These are phyloP conservation scores for Macrophya alboannulata DNA, from an alignment of 2,888 invertebrate species.

Conservation along the genomic window DNA sequence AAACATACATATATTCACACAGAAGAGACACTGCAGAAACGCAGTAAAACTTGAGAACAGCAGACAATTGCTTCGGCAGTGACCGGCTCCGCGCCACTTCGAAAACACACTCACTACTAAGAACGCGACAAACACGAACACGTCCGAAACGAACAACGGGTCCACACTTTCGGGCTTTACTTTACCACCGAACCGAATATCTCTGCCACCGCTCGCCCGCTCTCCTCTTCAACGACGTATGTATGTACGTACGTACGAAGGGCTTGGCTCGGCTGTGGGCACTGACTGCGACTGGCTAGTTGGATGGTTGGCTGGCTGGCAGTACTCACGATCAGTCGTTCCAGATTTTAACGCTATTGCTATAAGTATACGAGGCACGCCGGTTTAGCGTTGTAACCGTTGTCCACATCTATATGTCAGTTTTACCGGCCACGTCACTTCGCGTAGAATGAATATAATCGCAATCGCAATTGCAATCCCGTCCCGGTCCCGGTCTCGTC, in stretches of 20 bases:
- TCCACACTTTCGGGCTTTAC: constrained; percentile 40
- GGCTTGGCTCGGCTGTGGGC: constrained; percentile 27
- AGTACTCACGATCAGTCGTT: constrained; percentile 37
- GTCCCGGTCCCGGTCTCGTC: background rate
- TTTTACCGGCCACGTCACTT: constrained; percentile 40
- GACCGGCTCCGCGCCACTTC: constrained; percentile 31
- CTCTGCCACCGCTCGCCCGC: constrained; percentile 24
- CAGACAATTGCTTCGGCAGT: background rate
- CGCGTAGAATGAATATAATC: background rate
- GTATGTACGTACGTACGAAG: constrained; percentile 14
- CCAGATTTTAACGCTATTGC: constrained; percentile 50
- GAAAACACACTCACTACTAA: constrained; percentile 39
- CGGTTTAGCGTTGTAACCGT: constrained; percentile 42
- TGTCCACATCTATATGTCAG: constrained; percentile 40
- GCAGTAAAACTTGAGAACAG: background rate
- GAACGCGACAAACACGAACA: constrained; percentile 22
- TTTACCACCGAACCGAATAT: constrained; percentile 50
- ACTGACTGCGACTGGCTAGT: constrained; percentile 16
- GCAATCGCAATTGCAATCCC: background rate
- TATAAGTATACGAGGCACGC: constrained; percentile 26
- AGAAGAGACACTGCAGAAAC: background rate
- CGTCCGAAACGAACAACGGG: background rate
- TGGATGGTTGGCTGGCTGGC: constrained; percentile 24
- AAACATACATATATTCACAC: background rate
- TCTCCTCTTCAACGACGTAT: constrained; percentile 17